Evolutionary conservation across 2,113 vertebrate genomes (phyloP).

Genomic region (Cygnus atratus): DNA sequence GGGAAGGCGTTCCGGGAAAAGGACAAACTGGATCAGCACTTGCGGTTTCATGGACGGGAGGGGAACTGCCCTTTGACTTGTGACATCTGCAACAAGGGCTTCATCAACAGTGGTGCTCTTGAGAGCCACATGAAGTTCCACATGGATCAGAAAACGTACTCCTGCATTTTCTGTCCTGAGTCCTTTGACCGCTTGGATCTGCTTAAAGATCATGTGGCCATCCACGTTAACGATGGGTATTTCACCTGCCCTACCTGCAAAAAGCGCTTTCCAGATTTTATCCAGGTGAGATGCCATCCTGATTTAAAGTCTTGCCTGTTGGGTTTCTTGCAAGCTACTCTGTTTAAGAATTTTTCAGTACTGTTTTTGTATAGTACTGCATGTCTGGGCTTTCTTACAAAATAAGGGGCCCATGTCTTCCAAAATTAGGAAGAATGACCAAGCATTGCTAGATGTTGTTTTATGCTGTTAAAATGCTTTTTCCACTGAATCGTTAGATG

Average conservation of each 20-base stretch:
- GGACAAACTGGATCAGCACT: conserved; percentile 94
- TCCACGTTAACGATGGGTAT: conserved; percentile 88
- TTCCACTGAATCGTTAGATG: background rate
- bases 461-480: background rate
- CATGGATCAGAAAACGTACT: conserved; percentile 91
- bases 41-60: conserved; percentile 91
- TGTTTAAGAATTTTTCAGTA: background rate
- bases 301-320: background rate
- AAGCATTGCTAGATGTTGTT: background rate
- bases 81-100: conserved; percentile 94
- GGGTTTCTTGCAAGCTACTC: background rate
- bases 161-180: conserved; percentile 92
- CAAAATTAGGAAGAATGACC: background rate
- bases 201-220: conserved; percentile 90
- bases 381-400: background rate
- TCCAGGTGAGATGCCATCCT: conserved; percentile 83
- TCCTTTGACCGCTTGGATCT: conserved; percentile 93
- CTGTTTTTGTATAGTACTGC: background rate
- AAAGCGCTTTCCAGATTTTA: conserved; percentile 94
- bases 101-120: conserved; percentile 85
- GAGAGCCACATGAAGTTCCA: conserved; percentile 95
- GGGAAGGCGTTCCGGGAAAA: conserved; percentile 97
- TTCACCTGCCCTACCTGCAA: conserved; percentile 96
- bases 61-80: conserved; percentile 89
- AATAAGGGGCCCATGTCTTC: background rate